A percentile compares a stretch with the other conserved stretches of the same genome.
These are phyloP conservation scores for Muntiacus reevesi DNA, from an alignment of 2,113 vertebrate species.

Conservation along the genomic window DNA sequence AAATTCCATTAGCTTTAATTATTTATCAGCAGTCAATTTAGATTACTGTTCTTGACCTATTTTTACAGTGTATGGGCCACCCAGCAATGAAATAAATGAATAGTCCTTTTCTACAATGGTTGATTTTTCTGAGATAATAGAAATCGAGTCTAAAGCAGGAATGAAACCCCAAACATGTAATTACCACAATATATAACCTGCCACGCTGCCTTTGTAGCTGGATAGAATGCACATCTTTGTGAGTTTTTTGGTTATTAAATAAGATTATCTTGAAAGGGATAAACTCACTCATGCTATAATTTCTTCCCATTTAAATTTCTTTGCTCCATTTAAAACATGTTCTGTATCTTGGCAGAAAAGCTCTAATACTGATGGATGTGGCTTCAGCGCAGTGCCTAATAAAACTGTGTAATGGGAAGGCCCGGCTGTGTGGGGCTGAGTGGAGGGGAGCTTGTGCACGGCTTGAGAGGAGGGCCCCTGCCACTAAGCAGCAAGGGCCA, in stretches of 20 bases:
- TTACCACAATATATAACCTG: slow-evolving; percentile 48
- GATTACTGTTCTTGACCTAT: slow-evolving; percentile 88
- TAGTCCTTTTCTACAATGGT: slow-evolving; percentile 77
- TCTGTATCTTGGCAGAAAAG: slow-evolving; percentile 48
- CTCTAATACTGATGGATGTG: slow-evolving; percentile 51
- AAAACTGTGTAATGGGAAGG: not conserved
- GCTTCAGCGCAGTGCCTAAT: not conserved
- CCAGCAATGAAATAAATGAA: slow-evolving; percentile 81
- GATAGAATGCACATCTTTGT: slow-evolving; percentile 60
- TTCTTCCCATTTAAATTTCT: slow-evolving; percentile 75
- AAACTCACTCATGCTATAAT: slow-evolving; percentile 62
- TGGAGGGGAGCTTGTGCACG: not conserved
- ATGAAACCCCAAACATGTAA: slow-evolving; percentile 67
- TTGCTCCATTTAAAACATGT: slow-evolving; percentile 68
- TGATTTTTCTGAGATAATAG: slow-evolving; percentile 70
- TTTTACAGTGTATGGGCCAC: slow-evolving; percentile 79
- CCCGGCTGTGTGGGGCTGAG: not conserved
- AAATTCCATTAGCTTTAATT: slow-evolving; percentile 91
- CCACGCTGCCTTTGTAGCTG: slow-evolving; percentile 50
- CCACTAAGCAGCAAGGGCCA: fast-evolving
- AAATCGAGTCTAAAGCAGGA: slow-evolving; percentile 60
- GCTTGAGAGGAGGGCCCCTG: too few species aligned
- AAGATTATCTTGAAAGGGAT: slow-evolving; percentile 54
- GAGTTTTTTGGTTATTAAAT: slow-evolving; percentile 70
- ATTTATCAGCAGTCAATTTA: slow-evolving; percentile 88